Base-by-base conservation (phyloP, 1,140 invertebrate species). In the Tyrophagus putrescentiae region DNA sequence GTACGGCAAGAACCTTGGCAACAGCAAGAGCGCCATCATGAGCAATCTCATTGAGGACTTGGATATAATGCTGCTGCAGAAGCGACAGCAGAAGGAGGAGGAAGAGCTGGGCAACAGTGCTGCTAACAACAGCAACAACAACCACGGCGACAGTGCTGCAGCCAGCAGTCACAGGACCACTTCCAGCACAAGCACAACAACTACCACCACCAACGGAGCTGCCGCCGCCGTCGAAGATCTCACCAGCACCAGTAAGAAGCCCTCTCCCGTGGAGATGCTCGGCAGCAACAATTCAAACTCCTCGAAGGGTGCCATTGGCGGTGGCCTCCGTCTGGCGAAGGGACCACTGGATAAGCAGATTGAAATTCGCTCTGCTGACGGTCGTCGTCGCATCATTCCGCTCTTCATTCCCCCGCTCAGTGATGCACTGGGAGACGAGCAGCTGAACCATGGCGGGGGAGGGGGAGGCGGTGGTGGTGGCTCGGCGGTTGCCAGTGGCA, bases 301-400 rank as follows among this genome's bases (percentile, higher is more conserved):
- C 6, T 6, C 6, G 13, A 48, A 48, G 31, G n/a, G n/a, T n/a
- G n/a, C n/a, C n/a, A n/a, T n/a, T n/a, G n/a, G 39, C 42, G 27
- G 28, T 45, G 27, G 1, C 6, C 21, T 6, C 11, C 28, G 60
- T 45, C 21, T 67, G 6, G 34, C 64, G 31, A 59, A 70, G 67
- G 81, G 82, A 33, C 84, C 85, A 0, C 83, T 82, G 45, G 87
- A 87, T 73, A 87, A 94, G 68, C 93, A 98, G 79, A 92, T 95
- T 29, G 93, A 97, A 76, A 94, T 89, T 0, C 77, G 87, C 45
- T 88, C 90, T 27, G 83, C 87, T 4, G 91, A 96, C 75, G 94
- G 93, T 16, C 84, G 87, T 71, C 73, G 92, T 48, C 77, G 93
- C 62, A 98, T 98, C 48, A 97, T 91, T 3, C 94, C 94, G 13